phyloP scores from a whole-genome alignment of 2,888 invertebrate species.

The Drosophila nigritarsus region DNA sequence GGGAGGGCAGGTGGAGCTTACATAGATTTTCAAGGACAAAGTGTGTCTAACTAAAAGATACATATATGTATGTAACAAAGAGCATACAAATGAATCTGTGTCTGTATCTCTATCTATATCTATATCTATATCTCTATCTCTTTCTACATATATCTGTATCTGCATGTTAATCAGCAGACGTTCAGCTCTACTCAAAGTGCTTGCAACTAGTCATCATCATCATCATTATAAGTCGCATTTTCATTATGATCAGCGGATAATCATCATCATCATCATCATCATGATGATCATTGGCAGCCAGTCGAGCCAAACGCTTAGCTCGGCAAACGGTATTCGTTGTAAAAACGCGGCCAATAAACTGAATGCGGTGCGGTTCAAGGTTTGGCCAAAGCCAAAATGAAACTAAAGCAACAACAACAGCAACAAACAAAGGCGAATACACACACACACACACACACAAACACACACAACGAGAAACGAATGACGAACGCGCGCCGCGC shows the following conservation, averaged over 20 bases:
- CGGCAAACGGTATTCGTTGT: constrained; percentile 82
- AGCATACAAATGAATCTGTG: constrained; percentile 12
- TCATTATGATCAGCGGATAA: constrained; percentile 36
- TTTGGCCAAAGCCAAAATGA: constrained; percentile 81
- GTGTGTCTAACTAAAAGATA: constrained; percentile 16
- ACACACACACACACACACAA: background rate
- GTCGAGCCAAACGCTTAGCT: constrained; percentile 57
- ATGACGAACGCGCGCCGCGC: constrained; percentile 54
- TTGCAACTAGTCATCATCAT: constrained; percentile 33
- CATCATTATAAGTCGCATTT: constrained; percentile 2
- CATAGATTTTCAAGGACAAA: constrained; percentile 47
- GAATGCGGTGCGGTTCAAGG: constrained; percentile 82
- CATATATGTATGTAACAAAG: background rate
- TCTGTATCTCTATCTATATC: background rate
- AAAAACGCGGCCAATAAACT: constrained; percentile 84
- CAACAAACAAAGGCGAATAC: constrained; percentile 26
- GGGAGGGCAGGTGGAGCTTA: constrained; percentile 25
- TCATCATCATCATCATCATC: constrained; percentile 30
- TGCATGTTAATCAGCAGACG: background rate
- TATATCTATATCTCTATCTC: background rate
- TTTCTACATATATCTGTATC: background rate
- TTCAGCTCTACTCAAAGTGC: constrained; percentile 25
- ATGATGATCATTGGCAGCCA: constrained; percentile 41
- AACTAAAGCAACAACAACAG: constrained; percentile 74
- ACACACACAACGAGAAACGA: constrained; percentile 43